Evolutionary conservation across 2,797 vertebrate genomes (phyloP).

Genomic region (Crax fasciolata): DNA sequence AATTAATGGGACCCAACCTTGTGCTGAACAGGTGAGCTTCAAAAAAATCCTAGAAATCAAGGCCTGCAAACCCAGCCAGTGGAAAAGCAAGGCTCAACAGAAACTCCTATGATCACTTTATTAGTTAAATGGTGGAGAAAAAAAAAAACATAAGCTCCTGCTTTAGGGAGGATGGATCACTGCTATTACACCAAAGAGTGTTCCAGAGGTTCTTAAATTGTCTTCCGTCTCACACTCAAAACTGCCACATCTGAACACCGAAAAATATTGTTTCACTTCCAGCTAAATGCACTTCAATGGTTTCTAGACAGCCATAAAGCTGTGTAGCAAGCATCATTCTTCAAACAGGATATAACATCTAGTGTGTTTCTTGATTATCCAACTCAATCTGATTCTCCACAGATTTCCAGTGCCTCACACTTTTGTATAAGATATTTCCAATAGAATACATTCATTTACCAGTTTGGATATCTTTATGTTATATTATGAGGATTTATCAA

Average conservation of each 20-base stretch:
- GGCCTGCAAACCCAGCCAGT: background rate
- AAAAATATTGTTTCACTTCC: slow-evolving; percentile 71
- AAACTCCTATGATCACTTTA: slow-evolving; percentile 10
- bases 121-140: slow-evolving; percentile 44
- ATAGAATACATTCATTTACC: slow-evolving; percentile 12
- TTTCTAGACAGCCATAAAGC: slow-evolving; percentile 46
- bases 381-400: slow-evolving; percentile 15
- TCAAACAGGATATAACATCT: slow-evolving; percentile 32
- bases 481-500: slow-evolving; percentile 5
- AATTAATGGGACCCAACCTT: background rate
- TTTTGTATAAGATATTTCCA: slow-evolving; percentile 14
- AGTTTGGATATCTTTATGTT: background rate
- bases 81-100: background rate
- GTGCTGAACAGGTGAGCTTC: background rate
- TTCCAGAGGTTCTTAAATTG: slow-evolving; percentile 70
- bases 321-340: slow-evolving; percentile 61
- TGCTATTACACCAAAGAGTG: slow-evolving; percentile 23
- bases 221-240: slow-evolving; percentile 63
- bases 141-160: slow-evolving; percentile 15
- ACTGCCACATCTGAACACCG: slow-evolving; percentile 65
- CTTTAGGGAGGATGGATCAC: slow-evolving; percentile 41
- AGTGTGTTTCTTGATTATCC: slow-evolving; percentile 54
- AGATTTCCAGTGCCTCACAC: slow-evolving; percentile 16
- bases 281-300: slow-evolving; percentile 58
- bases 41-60: background rate